These are phyloP conservation scores for Heliconius eleuchia DNA, from an alignment of 1,140 invertebrate species.

Conservation along the genomic window DNA sequence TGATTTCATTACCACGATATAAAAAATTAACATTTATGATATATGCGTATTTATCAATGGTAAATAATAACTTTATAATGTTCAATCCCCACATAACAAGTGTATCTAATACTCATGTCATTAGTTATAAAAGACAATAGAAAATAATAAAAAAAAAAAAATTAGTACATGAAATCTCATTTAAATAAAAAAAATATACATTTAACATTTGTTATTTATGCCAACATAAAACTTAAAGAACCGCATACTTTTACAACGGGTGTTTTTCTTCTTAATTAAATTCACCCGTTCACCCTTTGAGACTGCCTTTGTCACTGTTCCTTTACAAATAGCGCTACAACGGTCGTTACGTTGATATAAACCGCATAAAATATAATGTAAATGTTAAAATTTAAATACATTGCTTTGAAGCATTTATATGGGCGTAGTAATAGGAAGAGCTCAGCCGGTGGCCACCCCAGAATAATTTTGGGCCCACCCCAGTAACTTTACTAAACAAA, in stretches of 20 bases:
- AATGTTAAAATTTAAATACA: neutral
- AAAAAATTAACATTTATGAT: too few relatives aligned
- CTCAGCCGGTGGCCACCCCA: too few relatives aligned
- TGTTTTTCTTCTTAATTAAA: slow-evolving; percentile 40
- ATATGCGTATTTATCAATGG: too few relatives aligned
- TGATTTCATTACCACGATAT: too few relatives aligned
- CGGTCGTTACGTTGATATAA: slow-evolving; percentile 14
- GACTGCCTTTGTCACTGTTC: slow-evolving; percentile 27
- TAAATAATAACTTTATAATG: too few relatives aligned
- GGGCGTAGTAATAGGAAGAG: too few relatives aligned
- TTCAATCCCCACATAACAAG: too few relatives aligned
- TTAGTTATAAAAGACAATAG: too few relatives aligned
- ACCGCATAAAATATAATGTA: slow-evolving; percentile 1
- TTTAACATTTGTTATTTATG: slow-evolving; percentile 8
- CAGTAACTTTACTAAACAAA: too few relatives aligned
- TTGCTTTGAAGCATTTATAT: neutral
- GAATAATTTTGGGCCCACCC: too few relatives aligned
- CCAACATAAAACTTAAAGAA: slow-evolving; percentile 24
- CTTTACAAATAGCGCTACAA: slow-evolving; percentile 23
- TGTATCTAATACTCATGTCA: too few relatives aligned
- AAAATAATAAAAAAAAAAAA: too few relatives aligned
- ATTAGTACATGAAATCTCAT: neutral
- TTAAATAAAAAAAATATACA: neutral
- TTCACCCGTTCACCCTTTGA: slow-evolving; percentile 25
- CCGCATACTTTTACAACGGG: slow-evolving; percentile 30